Percentiles rank a stretch among this genome's conserved stretches.
Evolutionary conservation across 2,888 invertebrate species (phyloP).

Genomic region (Pristionchus maxplancki): DNA sequence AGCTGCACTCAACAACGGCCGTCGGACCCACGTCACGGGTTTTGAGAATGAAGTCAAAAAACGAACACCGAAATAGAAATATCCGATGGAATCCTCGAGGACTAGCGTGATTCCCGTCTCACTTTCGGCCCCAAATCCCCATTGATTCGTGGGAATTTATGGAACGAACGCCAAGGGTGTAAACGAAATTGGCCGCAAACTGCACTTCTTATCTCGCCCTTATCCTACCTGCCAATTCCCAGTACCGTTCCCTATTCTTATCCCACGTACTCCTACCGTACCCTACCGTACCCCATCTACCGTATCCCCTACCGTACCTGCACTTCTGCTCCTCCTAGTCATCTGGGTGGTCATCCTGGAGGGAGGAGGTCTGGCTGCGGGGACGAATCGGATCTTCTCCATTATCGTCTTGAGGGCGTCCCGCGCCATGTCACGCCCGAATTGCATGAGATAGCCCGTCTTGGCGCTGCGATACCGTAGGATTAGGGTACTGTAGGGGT

Average conservation of each 20-base stretch:
- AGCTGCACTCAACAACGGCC: neutral
- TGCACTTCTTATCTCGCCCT: too few species aligned
- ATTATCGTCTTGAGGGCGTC: conserved; percentile 25
- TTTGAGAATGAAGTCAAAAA: neutral
- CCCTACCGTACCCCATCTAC: neutral
- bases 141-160: neutral
- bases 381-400: neutral
- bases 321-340: conserved; percentile 20
- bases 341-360: neutral
- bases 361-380: neutral
- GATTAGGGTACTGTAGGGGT: neutral
- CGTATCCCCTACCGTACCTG: conserved; percentile 6
- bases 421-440: conserved; percentile 30
- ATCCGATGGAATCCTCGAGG: neutral
- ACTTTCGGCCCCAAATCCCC: neutral
- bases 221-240: neutral
- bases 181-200: neutral
- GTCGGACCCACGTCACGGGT: neutral
- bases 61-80: neutral
- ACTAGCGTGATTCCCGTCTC: neutral
- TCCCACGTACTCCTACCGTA: neutral
- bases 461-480: neutral
- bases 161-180: neutral
- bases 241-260: neutral
- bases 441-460: conserved; percentile 19